Base-by-base conservation (phyloP, 2,797 vertebrate genomes). In the Geotrypetes seraphini region DNA sequence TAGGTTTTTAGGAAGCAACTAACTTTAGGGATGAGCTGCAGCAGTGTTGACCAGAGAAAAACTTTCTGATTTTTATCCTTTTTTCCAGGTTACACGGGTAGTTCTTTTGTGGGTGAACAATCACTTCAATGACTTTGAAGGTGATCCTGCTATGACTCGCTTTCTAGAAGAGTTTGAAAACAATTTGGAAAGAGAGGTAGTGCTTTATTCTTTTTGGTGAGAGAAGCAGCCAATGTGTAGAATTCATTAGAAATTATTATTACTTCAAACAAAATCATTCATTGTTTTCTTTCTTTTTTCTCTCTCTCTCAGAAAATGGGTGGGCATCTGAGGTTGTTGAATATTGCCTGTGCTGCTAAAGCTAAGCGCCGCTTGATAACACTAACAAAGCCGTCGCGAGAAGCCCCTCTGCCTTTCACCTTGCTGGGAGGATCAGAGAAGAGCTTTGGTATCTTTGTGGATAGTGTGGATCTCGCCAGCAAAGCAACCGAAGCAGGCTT, bases 101-200 rank as follows among this genome's bases (percentile, higher is more conserved):
- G 95, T 99, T 69, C 78, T 99, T 79, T 78, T 98, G 66, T 99
- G 96, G 96, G 96, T 99, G 60, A 98, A 98, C 84, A 99, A 99
- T 89, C 96, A 99, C 83, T 99, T 99, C 81, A 99, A 97, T 60
- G 96, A 99, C 85, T 99, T 99, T 74, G 96, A 99, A 78, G 95
- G 95, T 36, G 91, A 99, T 72, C 60, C 81, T 18, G 90, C 91
- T 36, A 97, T 99, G 95, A 97, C 95, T 60, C 82, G 69, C 51
- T 98, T 99, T 79, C 78, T 99, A 42, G 96, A 99, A 57, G 95
- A 99, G 79, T 99, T 99, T 69, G 96, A 98, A 71, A 95, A 84
- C 80, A 97, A 96, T 74, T 84, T 99, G 61, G 96, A 98, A 63
- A 89, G 92, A 77, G 95, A 99, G 85, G 96, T 99, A 57, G 74